Evolutionary conservation across 2,113 vertebrate genomes (phyloP), one percentile per base, ranked within the genome.

Genomic region (Columba livia): DNA sequence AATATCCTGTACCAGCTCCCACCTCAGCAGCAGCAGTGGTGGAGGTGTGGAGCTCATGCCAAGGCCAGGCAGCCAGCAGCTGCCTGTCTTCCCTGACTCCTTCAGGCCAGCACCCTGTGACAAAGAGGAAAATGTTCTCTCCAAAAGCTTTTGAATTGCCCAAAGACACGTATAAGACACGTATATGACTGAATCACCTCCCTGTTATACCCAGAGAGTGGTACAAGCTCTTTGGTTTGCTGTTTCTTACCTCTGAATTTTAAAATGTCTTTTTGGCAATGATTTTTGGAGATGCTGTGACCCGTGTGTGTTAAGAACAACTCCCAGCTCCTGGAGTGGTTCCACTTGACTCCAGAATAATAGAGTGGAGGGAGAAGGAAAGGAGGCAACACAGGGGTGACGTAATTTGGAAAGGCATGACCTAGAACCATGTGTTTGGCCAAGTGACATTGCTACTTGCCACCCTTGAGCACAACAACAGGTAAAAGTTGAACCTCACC

Each of bases 31-130:
- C 42, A 54, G 19, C 2, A 1, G 14, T 83, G 26, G 9, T 12
- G 3, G 18, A 36, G 26, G 14, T 2, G 0, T 20, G 20, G 10
- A 17, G 4, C 34, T 80, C 5, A 0, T 3, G 2, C 20, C 0
- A 0, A 19, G 23, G 24, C 23, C 2, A 1, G 40, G 28, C n/a
- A 72, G 26, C 4, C 48, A 53, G 10, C 1, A 0, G 11, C 16
- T 53, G 1, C 21, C 11, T 79, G 11, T 65, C 44, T 85, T 83
- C 36, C 48, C 40, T 7, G 8, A 5, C 28, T 69, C 36, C 10
- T 38, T 51, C 11, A 53, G 25, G 82, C 15, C 26, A 81, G 48
- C 2, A 32, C 0, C 17, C 19, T n/a, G 36, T 38, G n/a, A 60
- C 24, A 93, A 74, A 89, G 32, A 65, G 18, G 20, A 79, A 85